Base-by-base conservation (phyloP, 2,797 vertebrate species). In the Buphagus erythrorhynchus region DNA sequence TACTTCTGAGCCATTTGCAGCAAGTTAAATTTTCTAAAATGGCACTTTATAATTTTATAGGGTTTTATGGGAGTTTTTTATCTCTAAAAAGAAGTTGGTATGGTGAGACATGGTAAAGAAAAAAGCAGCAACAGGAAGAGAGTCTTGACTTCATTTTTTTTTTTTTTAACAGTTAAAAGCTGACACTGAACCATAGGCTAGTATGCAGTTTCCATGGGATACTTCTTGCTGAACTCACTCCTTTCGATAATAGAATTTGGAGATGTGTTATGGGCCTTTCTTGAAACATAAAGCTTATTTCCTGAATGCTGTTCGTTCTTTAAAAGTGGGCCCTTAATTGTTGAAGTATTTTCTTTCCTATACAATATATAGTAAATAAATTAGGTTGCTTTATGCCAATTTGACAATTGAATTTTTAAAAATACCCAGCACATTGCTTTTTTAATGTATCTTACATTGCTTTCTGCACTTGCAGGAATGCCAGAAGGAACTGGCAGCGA, bases 401-500 rank as follows among this genome's bases (percentile, higher is more conserved):
- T 26, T 42, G 33, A 46, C 2, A 1, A 13, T 49, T 12, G 33
- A 48, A 61, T 42, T 74, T 49, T n/a, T 12, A 8, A 46, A 28
- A 36, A 31, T 51, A 25, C 7, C 4, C 7, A 38, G 13, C 58
- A 17, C 0, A 0, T 65, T 86, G 17, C 7, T 7, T n/a, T 76
- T 86, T 33, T 21, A 75, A 43, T 29, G 2, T 20, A 29, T 82
- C 55, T 95, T 72, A 28, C 10, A 1, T n/a, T 52, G 2, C 57
- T 31, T 81, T 95, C 45, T 88, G 46, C 24, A 55, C 72, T 76
- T 97, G 45, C 83, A 99, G 99, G 95, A 99, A 99, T 92, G 99
- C 99, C 69, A 98, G 97, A 97, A 99, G 98, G 97, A 99, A 99
- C 95, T 99, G 99, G 99, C 98, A 97, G 11, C 98, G 98, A 97